Evolutionary conservation across 2,797 vertebrate genomes (phyloP).

Genomic region (Miichthys miiuy): DNA sequence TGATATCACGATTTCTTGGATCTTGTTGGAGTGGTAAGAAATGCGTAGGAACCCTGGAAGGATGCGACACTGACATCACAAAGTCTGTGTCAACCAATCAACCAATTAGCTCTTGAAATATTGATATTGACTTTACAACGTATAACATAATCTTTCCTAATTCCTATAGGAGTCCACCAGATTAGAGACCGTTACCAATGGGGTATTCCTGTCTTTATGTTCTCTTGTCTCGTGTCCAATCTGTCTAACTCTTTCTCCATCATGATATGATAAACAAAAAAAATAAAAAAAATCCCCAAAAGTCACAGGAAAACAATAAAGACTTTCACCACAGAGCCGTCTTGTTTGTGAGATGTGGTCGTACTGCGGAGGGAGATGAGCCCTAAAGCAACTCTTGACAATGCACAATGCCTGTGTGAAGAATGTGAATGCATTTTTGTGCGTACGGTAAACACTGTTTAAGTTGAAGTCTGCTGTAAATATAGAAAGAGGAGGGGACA

Average conservation of each 20-base stretch:
- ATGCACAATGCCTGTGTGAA: slow-evolving; percentile 15
- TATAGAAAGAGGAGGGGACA: slow-evolving; percentile 49
- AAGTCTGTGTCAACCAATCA: neutral
- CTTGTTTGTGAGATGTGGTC: slow-evolving; percentile 46
- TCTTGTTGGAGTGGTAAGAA: neutral
- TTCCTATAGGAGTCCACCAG: neutral
- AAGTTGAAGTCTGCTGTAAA: slow-evolving; percentile 24
- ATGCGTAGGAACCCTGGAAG: neutral
- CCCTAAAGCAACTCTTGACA: slow-evolving; percentile 28
- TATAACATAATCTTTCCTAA: neutral
- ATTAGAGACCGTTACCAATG: slow-evolving; percentile 8
- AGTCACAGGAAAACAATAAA: slow-evolving; percentile 5
- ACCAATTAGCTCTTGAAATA: neutral
- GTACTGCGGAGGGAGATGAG: slow-evolving; percentile 1
- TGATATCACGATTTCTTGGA: neutral
- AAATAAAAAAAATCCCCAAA: neutral
- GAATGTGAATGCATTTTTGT: slow-evolving; percentile 33
- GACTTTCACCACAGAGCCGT: slow-evolving; percentile 26
- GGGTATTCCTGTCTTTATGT: slow-evolving; percentile 6
- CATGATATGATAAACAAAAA: slow-evolving; percentile 3
- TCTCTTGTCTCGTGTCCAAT: neutral
- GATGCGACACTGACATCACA: neutral
- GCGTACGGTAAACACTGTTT: slow-evolving; percentile 41
- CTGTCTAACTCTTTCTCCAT: slow-evolving; percentile 12
- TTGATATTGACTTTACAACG: neutral